These are phyloP conservation scores for Tachystola acroxantha DNA, from an alignment of 2,888 invertebrate genomes.

Conservation along the genomic window DNA sequence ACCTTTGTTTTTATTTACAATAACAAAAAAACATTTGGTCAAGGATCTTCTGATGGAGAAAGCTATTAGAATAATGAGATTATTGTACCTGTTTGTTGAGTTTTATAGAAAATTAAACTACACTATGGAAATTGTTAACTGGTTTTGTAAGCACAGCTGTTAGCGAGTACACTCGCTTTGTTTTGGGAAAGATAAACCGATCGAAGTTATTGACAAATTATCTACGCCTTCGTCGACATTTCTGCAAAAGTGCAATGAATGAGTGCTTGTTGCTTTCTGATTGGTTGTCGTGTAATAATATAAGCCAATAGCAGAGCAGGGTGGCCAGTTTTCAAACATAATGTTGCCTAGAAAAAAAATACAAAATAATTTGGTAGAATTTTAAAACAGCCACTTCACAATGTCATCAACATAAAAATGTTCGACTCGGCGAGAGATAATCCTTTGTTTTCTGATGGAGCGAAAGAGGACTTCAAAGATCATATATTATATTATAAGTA, in stretches of 20 bases:
- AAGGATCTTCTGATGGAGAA: constrained; percentile 60
- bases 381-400: no score
- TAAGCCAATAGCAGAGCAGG: constrained; percentile 31
- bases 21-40: constrained; percentile 51
- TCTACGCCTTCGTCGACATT: constrained; percentile 62
- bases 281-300: constrained; percentile 37
- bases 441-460: no score
- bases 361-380: no score
- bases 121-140: constrained; percentile 10
- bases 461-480: no score
- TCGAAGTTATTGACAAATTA: constrained; percentile 33
- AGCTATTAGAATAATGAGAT: constrained; percentile 24
- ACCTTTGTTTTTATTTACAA: constrained; percentile 73
- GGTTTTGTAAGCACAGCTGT: constrained; percentile 17
- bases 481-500: no score
- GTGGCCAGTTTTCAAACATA: constrained; percentile 17
- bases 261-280: constrained; percentile 52
- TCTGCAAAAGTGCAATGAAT: no score
- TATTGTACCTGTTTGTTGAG: constrained; percentile 30
- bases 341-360: constrained; percentile 1
- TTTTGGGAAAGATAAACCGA: constrained; percentile 32
- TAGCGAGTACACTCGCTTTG: constrained; percentile 40
- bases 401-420: background rate
- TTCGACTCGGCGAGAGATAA: no score
- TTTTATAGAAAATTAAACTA: constrained; percentile 12